Conservation (phyloP, 2,113 vertebrate genomes). For the Willisornis vidua region DNA sequence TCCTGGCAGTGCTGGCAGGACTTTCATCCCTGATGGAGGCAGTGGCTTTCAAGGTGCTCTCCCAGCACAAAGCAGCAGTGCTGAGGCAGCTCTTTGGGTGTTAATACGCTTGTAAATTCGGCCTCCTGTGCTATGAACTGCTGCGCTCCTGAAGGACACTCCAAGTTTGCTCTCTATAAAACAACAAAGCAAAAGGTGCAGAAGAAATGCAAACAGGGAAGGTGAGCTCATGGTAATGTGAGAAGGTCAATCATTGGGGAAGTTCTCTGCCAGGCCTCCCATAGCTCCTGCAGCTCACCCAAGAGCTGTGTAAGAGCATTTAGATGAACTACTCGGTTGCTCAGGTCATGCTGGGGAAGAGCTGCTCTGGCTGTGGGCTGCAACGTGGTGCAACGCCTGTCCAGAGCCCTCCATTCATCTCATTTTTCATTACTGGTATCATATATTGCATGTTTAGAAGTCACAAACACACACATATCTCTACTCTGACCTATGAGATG, state of each 20-base stretch:
- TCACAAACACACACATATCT: rapidly evolving
- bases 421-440: not conserved
- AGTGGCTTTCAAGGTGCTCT: constrained; percentile 40
- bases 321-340: not conserved
- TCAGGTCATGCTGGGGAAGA: not conserved
- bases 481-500: not conserved
- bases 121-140: not conserved
- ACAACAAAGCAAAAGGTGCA: not conserved
- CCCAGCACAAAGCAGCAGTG: not conserved
- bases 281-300: not conserved
- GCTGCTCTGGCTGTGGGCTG: not conserved
- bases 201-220: not conserved
- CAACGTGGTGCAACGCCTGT: not conserved
- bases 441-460: not conserved
- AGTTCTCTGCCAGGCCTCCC: not conserved
- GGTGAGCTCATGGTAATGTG: not conserved
- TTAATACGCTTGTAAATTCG: constrained; percentile 25
- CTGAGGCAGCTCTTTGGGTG: constrained; percentile 51
- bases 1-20: not conserved
- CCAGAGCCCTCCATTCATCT: not conserved
- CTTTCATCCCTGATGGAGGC: not conserved
- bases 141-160: constrained; percentile 12
- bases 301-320: not conserved
- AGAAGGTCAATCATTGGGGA: constrained; percentile 10
- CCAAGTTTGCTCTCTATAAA: not conserved